Evolutionary conservation across 1,140 invertebrate genomes (phyloP).

Genomic region (Coboldia fuscipes): DNA sequence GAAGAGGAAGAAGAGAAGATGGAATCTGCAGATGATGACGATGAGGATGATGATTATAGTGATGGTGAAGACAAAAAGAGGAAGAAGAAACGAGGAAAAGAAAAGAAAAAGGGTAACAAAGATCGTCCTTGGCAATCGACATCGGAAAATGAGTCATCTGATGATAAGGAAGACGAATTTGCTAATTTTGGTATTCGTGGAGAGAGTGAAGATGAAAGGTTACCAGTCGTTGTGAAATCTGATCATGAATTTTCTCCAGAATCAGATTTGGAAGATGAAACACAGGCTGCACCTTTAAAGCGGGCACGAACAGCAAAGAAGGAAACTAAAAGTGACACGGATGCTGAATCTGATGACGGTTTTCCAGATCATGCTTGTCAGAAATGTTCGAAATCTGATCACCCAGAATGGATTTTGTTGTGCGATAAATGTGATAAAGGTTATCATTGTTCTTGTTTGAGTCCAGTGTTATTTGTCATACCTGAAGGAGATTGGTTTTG

Average conservation of each 20-base stretch:
- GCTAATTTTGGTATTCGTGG: too few relatives aligned
- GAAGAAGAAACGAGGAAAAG: constrained; percentile 27
- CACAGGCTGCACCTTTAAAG: constrained; percentile 32
- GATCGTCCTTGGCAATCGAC: constrained; percentile 34
- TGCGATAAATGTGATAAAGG: constrained; percentile 88
- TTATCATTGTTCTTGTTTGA: constrained; percentile 84
- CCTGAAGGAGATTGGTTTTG: constrained; percentile 96
- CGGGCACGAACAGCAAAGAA: constrained; percentile 46
- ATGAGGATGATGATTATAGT: constrained; percentile 17
- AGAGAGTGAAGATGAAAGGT: constrained; percentile 39
- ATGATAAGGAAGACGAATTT: constrained; percentile 32
- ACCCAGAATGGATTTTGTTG: constrained; percentile 88
- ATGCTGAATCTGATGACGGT: constrained; percentile 10
- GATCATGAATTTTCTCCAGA: constrained; percentile 81
- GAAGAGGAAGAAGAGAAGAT: constrained; percentile 14
- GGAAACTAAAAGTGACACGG: constrained; percentile 23
- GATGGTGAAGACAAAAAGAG: constrained; percentile 24
- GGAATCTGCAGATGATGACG: constrained; percentile 22
- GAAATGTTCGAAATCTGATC: constrained; percentile 70
- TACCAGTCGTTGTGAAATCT: constrained; percentile 43
- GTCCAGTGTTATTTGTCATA: constrained; percentile 74
- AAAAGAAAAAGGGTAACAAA: constrained; percentile 31
- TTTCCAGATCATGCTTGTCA: constrained; percentile 50
- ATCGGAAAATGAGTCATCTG: constrained; percentile 46
- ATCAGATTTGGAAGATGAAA: constrained; percentile 37